phyloP scores from a whole-genome alignment of 2,113 vertebrate genomes.

The Conger conger region DNA sequence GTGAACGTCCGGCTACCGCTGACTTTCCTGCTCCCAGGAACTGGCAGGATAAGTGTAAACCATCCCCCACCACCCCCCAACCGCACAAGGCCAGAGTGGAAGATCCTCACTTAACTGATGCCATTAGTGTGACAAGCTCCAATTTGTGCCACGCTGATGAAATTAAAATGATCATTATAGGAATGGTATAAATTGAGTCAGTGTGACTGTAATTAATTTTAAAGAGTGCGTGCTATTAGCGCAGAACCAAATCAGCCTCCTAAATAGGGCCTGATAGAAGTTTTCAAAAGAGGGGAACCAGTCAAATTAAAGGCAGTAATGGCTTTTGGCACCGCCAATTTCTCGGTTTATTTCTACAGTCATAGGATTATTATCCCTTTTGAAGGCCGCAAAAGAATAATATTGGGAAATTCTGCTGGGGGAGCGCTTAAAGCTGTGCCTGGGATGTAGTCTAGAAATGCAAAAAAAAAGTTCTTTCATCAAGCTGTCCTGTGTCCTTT shows the following conservation, averaged over 20 bases:
- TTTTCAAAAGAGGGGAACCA: constrained; percentile 50
- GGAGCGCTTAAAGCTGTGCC: background rate
- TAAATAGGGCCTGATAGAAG: constrained; percentile 61
- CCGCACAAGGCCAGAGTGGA: background rate
- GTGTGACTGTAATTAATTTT: constrained; percentile 70
- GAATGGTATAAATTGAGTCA: constrained; percentile 61
- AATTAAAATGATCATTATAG: constrained; percentile 63
- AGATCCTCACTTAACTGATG: constrained; percentile 22
- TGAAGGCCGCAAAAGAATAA: constrained; percentile 36
- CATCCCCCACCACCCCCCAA: too few species aligned
- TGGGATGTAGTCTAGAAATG: background rate
- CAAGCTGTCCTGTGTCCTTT: background rate
- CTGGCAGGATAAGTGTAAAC: background rate
- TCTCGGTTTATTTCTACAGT: constrained; percentile 43
- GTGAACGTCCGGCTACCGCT: background rate
- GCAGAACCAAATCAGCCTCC: constrained; percentile 63
- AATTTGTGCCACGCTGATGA: constrained; percentile 55
- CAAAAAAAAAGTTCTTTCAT: background rate
- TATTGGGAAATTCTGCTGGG: constrained; percentile 24
- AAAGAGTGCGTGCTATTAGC: constrained; percentile 65
- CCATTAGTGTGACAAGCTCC: constrained; percentile 50
- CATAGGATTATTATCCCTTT: constrained; percentile 37
- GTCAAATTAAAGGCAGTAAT: constrained; percentile 56
- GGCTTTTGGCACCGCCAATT: constrained; percentile 50
- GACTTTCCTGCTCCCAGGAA: background rate